phyloP scores from a whole-genome alignment of 23 tunicate species.

The Halocynthia roretzi region DNA sequence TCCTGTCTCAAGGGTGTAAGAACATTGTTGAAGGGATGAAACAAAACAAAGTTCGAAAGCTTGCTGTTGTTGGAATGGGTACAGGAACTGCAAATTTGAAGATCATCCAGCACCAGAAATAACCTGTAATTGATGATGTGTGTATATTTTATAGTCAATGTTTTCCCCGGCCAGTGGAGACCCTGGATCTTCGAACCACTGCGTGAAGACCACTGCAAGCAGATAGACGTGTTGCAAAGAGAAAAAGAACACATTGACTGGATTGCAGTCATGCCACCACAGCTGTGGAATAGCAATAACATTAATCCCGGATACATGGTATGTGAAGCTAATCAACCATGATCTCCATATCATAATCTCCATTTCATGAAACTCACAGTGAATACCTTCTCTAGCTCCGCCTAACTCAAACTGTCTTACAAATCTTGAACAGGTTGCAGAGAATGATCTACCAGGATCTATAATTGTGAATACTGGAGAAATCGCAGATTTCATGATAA shows the following conservation, averaged over 20 bases:
- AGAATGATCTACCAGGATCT: slow-evolving; percentile 27
- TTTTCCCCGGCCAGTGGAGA: slow-evolving; percentile 41
- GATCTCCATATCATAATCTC: not conserved
- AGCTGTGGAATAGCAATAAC: slow-evolving; percentile 26
- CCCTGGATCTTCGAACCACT: slow-evolving; percentile 37
- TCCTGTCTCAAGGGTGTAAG: slow-evolving; percentile 50
- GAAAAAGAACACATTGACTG: slow-evolving; percentile 43
- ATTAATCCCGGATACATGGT: slow-evolving; percentile 15
- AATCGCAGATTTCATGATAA: slow-evolving; percentile 57
- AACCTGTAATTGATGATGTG: no score
- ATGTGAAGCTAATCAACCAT: not conserved
- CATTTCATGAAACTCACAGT: not conserved
- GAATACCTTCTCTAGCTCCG: not conserved
- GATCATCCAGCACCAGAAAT: no score
- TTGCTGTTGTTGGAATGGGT: slow-evolving; percentile 54
- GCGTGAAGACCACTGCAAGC: slow-evolving; percentile 59
- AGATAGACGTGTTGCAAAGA: slow-evolving; percentile 28
- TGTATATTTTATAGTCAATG: slow-evolving; percentile 28
- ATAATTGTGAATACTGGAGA: slow-evolving; percentile 43
- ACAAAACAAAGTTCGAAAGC: slow-evolving; percentile 40
- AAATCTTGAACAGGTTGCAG: slow-evolving; percentile 28
- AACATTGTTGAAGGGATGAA: slow-evolving; percentile 74
- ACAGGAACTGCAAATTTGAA: not conserved
- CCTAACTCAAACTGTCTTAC: no score
- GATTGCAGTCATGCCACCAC: slow-evolving; percentile 64